A percentile compares a stretch with the other conserved stretches of the same genome.
These are phyloP conservation scores for Callionymus lyra DNA, from an alignment of 2,113 vertebrate species.

Conservation along the genomic window DNA sequence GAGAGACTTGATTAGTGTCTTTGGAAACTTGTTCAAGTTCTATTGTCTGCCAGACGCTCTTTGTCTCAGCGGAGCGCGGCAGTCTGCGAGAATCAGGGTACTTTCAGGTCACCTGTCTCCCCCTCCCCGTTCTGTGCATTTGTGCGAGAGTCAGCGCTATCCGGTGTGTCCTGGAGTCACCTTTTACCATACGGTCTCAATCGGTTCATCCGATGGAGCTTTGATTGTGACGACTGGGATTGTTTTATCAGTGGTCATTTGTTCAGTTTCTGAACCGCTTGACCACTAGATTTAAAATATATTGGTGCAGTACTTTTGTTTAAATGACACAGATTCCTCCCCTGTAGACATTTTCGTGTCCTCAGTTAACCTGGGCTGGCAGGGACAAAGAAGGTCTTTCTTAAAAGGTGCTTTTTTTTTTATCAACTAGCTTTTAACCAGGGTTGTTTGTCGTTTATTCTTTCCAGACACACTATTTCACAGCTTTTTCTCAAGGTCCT, in stretches of 20 bases:
- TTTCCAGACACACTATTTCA: constrained; percentile 44
- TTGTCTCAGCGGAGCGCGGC: constrained; percentile 24
- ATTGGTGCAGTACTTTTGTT: too few relatives aligned
- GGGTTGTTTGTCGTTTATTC: background rate
- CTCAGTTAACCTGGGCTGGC: too few relatives aligned
- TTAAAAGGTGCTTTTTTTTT: too few relatives aligned
- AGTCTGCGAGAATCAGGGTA: constrained; percentile 44
- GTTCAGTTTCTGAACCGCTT: constrained; percentile 25
- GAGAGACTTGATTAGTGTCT: too few relatives aligned
- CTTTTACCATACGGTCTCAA: constrained; percentile 23
- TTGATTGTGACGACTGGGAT: background rate
- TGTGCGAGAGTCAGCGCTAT: constrained; percentile 2
- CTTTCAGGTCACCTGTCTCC: constrained; percentile 54
- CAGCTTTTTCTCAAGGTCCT: constrained; percentile 41
- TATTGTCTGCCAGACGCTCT: constrained; percentile 21
- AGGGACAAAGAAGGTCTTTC: too few relatives aligned
- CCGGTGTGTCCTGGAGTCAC: constrained; percentile 29
- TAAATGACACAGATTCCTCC: too few relatives aligned
- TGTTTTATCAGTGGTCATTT: constrained; percentile 22
- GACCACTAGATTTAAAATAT: constrained; percentile 19
- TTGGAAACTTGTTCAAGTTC: background rate
- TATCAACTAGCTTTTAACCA: too few relatives aligned
- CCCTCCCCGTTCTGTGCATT: constrained; percentile 16
- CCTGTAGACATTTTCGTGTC: too few relatives aligned
- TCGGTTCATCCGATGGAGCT: constrained; percentile 24